phyloP scores from a whole-genome alignment of 2,113 vertebrate genomes.

The Marcusenius ussheri region DNA sequence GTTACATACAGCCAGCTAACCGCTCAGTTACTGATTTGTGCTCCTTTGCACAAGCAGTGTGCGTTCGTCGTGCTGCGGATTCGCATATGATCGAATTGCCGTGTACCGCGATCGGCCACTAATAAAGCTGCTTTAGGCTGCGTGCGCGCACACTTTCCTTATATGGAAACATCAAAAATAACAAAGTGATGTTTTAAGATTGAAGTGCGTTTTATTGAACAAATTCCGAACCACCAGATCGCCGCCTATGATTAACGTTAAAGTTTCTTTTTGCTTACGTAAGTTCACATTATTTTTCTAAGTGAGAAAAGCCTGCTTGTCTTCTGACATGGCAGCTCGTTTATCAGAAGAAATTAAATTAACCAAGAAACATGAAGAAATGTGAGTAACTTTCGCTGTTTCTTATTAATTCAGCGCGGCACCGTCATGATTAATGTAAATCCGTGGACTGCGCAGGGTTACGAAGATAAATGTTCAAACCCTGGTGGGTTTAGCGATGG shows the following conservation, averaged over 20 bases:
- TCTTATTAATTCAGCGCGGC: not conserved
- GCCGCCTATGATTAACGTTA: not conserved
- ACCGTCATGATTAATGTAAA: not conserved
- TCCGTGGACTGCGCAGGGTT: not conserved
- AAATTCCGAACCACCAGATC: not conserved
- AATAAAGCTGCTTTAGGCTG: not conserved
- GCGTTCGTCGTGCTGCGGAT: not conserved
- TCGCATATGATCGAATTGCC: not conserved
- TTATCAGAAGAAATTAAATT: constrained; percentile 62
- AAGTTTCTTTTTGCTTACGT: not conserved
- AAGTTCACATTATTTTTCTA: not conserved
- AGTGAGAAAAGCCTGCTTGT: not conserved
- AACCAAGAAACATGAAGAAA: constrained; percentile 67
- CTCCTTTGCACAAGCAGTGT: not conserved
- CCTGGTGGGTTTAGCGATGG: not conserved
- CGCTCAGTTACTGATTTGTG: not conserved
- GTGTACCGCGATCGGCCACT: not conserved
- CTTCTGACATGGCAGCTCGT: constrained; percentile 49
- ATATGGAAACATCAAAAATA: not conserved
- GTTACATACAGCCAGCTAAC: not conserved
- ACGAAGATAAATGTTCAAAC: not conserved
- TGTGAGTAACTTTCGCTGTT: constrained; percentile 60
- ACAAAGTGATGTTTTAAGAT: not conserved
- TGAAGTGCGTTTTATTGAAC: not conserved
- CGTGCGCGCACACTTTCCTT: not conserved